These are phyloP conservation scores for Oreochromis tanganicae DNA, from an alignment of 2,113 vertebrate species.

Conservation along the genomic window DNA sequence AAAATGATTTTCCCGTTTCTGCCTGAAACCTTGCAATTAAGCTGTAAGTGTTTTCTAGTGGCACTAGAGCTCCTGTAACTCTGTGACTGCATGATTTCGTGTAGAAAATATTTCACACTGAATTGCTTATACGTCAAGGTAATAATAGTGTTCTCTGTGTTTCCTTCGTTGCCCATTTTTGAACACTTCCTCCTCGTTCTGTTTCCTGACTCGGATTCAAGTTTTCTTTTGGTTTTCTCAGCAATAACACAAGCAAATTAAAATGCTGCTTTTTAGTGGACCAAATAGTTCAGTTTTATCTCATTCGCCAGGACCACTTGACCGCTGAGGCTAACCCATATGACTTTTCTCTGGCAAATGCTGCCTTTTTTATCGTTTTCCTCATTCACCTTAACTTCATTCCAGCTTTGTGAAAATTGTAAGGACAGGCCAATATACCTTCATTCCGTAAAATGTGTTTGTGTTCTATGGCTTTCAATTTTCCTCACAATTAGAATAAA, in stretches of 20 bases:
- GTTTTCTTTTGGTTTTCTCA: background rate
- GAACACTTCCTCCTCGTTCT: background rate
- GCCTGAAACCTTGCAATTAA: background rate
- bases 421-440: background rate
- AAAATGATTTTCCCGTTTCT: background rate
- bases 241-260: background rate
- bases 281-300: background rate
- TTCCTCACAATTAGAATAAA: conserved; percentile 1
- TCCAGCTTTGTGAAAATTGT: background rate
- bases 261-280: background rate
- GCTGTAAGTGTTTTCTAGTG: background rate
- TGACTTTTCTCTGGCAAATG: background rate
- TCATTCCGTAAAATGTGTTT: background rate
- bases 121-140: background rate
- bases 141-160: background rate
- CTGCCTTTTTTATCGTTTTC: background rate
- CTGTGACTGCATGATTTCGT: background rate
- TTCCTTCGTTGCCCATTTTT: background rate
- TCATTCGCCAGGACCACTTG: background rate
- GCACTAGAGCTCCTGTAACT: background rate
- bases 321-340: background rate
- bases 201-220: background rate
- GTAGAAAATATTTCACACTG: background rate
- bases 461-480: background rate
- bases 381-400: background rate